A percentile compares a stretch with the other conserved stretches of the same genome.
Conservation (phyloP, 1,140 invertebrate species). For the Heterodera schachtii region DNA sequence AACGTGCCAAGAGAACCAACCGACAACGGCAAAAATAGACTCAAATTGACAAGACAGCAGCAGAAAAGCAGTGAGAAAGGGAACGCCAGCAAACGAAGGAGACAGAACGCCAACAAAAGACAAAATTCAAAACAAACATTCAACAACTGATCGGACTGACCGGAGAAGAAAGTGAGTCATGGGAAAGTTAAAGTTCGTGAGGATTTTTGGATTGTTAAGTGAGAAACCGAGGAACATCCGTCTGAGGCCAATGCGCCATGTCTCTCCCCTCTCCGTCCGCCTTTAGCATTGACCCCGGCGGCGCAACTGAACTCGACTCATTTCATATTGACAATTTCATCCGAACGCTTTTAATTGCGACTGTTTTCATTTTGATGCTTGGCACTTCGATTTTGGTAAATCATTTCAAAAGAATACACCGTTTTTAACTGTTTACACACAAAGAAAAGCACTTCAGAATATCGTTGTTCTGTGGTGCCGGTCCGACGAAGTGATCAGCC, state of each 20-base stretch:
- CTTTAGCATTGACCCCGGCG: constrained; percentile 9
- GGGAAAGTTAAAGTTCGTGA: not conserved
- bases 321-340: not conserved
- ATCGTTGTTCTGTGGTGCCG: constrained; percentile 18
- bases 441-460: constrained; percentile 18
- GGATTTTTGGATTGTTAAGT: not conserved
- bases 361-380: constrained; percentile 22
- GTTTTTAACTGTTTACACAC: not conserved
- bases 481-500: constrained; percentile 23
- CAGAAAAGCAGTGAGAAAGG: no score
- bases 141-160: no score
- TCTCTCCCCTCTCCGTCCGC: not conserved
- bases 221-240: not conserved
- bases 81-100: not conserved
- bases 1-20: not conserved
- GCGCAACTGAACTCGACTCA: not conserved
- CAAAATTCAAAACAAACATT: no score
- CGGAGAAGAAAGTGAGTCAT: not conserved
- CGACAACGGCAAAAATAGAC: not conserved
- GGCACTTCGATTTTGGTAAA: constrained; percentile 9
- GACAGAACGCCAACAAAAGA: not conserved
- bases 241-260: not conserved
- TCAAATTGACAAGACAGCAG: no score
- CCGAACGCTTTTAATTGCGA: not conserved
- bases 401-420: not conserved